phyloP scores from a whole-genome alignment of 2,888 invertebrate genomes.

The Lochmaea capreae region DNA sequence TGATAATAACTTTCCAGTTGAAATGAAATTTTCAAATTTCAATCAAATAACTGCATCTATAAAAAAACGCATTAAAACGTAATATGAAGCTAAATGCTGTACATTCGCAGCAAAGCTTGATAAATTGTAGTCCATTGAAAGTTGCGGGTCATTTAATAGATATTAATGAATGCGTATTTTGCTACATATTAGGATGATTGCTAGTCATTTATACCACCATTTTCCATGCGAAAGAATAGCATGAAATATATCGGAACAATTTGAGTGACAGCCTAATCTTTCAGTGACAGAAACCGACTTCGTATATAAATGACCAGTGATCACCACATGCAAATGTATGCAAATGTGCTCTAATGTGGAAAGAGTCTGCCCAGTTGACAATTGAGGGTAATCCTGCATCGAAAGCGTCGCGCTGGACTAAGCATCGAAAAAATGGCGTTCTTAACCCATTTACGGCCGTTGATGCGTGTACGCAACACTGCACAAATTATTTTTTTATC shows the following conservation, averaged over 20 bases:
- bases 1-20: not conserved
- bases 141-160: constrained; percentile 48
- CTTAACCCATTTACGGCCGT: no score
- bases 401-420: constrained; percentile 2
- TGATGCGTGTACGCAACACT: no score
- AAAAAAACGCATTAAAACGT: constrained; percentile 9
- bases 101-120: constrained; percentile 36
- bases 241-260: constrained; percentile 60
- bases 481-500: no score
- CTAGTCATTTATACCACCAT: constrained; percentile 49
- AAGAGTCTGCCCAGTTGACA: constrained; percentile 54
- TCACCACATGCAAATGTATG: constrained; percentile 65
- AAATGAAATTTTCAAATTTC: constrained; percentile 3
- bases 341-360: constrained; percentile 60
- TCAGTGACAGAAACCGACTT: constrained; percentile 63
- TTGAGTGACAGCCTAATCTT: constrained; percentile 65
- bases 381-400: constrained; percentile 43
- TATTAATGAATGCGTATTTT: constrained; percentile 50
- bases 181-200: constrained; percentile 53
- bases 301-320: constrained; percentile 65
- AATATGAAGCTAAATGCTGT: constrained; percentile 5
- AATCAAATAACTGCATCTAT: constrained; percentile 3
- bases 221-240: constrained; percentile 53
- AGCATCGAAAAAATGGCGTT: constrained; percentile 2
- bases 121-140: constrained; percentile 36